Evolutionary conservation across 2,888 invertebrate genomes (phyloP).

Genomic region (Yponomeuta malinellus): DNA sequence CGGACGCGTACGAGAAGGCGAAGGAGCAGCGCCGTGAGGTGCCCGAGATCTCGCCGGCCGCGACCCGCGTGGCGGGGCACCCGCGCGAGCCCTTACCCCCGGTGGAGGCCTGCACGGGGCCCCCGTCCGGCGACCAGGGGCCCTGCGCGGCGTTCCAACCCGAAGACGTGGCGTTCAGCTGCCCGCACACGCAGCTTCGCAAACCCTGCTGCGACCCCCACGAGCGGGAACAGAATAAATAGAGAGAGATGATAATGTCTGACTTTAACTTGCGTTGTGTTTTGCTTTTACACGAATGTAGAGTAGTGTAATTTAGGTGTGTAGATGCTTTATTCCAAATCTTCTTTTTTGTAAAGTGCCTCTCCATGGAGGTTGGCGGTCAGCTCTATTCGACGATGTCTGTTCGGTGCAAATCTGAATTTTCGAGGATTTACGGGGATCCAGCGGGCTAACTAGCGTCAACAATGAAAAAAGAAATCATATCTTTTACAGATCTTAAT

Average conservation of each 20-base stretch:
- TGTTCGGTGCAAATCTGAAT: too few species aligned
- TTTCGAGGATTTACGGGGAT: too few species aligned
- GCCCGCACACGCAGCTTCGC: constrained; percentile 45
- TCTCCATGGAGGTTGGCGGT: too few species aligned
- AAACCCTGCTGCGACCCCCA: constrained; percentile 51
- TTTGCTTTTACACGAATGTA: background rate
- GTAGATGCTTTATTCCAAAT: too few species aligned
- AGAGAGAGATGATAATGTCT: background rate
- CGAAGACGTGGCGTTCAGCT: constrained; percentile 63
- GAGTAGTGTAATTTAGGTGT: background rate
- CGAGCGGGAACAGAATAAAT: constrained; percentile 24
- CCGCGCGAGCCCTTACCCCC: constrained; percentile 36
- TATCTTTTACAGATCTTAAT: too few species aligned
- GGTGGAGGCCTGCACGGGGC: constrained; percentile 37
- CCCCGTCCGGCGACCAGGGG: constrained; percentile 33
- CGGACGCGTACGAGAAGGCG: constrained; percentile 52
- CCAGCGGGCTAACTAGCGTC: too few species aligned
- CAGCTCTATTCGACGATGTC: too few species aligned
- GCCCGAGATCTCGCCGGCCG: constrained; percentile 58
- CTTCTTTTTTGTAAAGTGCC: too few species aligned
- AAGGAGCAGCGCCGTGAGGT: constrained; percentile 52
- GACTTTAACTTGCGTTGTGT: background rate
- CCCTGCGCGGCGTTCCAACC: constrained; percentile 41
- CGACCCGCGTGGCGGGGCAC: constrained; percentile 37
- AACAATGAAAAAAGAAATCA: too few species aligned